These are phyloP conservation scores for Drosophila melanica DNA, from an alignment of 1,140 invertebrate species.

Conservation along the genomic window DNA sequence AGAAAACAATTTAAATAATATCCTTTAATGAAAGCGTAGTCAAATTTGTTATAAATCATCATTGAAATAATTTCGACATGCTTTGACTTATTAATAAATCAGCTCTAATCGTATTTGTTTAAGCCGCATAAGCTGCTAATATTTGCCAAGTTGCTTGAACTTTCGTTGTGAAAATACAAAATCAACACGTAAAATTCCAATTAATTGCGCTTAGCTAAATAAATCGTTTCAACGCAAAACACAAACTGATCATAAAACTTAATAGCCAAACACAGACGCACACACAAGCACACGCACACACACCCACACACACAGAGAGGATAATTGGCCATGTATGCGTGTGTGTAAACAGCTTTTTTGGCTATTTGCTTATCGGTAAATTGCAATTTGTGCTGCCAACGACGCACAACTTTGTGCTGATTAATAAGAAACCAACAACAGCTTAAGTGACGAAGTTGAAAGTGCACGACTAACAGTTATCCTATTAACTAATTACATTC, in stretches of 20 bases:
- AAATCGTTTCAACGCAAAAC: slow-evolving; percentile 80
- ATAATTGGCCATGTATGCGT: slow-evolving; percentile 41
- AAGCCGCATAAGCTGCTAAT: not conserved
- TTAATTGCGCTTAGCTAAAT: slow-evolving; percentile 82
- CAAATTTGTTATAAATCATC: no score
- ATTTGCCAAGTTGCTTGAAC: slow-evolving; percentile 21
- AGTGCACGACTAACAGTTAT: no score
- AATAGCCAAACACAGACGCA: slow-evolving; percentile 64
- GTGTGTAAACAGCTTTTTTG: slow-evolving; percentile 63
- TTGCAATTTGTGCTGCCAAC: slow-evolving; percentile 58
- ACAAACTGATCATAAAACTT: slow-evolving; percentile 82
- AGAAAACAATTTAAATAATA: not conserved
- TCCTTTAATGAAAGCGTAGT: not conserved
- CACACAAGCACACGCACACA: slow-evolving; percentile 14
- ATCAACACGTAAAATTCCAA: slow-evolving; percentile 82
- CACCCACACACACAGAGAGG: slow-evolving; percentile 2
- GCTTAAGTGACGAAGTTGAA: not conserved
- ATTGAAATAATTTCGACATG: not conserved
- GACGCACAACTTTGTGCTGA: slow-evolving; percentile 75
- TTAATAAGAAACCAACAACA: slow-evolving; percentile 71
- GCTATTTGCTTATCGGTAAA: slow-evolving; percentile 80
- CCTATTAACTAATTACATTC: no score
- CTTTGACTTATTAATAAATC: not conserved
- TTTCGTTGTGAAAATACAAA: slow-evolving; percentile 45
- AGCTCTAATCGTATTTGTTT: slow-evolving; percentile 1